A percentile compares a stretch with the other conserved stretches of the same genome.
Conservation (phyloP, 2,113 vertebrate genomes). For the Mirounga angustirostris region DNA sequence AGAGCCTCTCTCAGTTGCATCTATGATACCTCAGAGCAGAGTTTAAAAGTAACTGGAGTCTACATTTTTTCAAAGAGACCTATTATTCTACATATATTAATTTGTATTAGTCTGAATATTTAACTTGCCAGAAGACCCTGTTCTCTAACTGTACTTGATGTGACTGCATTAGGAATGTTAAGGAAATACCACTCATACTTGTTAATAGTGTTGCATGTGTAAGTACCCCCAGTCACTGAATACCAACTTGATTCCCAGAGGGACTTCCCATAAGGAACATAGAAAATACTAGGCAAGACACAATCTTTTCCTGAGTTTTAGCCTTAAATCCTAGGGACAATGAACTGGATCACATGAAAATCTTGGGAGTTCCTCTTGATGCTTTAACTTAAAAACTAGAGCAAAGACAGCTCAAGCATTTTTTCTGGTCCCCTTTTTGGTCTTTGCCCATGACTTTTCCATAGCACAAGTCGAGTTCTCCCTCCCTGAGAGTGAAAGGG, state of each 20-base stretch:
- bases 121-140: background rate
- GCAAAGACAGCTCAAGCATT: background rate
- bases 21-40: background rate
- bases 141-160: background rate
- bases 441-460: slow-evolving; percentile 36
- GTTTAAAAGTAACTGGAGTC: background rate
- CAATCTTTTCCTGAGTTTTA: background rate
- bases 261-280: background rate
- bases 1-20: background rate
- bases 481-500: background rate
- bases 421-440: background rate
- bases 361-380: background rate
- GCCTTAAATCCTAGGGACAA: background rate
- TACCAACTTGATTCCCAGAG: background rate
- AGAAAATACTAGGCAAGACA: background rate
- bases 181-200: background rate
- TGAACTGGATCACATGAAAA: background rate
- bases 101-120: background rate
- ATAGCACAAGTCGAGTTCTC: background rate
- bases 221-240: background rate
- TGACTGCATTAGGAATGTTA: background rate
- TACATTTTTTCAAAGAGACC: background rate
- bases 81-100: background rate
- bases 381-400: slow-evolving; percentile 18
- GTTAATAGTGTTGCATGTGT: background rate